These are phyloP conservation scores for Dendrolimus pini DNA, from an alignment of 2,888 invertebrate genomes.

Conservation along the genomic window DNA sequence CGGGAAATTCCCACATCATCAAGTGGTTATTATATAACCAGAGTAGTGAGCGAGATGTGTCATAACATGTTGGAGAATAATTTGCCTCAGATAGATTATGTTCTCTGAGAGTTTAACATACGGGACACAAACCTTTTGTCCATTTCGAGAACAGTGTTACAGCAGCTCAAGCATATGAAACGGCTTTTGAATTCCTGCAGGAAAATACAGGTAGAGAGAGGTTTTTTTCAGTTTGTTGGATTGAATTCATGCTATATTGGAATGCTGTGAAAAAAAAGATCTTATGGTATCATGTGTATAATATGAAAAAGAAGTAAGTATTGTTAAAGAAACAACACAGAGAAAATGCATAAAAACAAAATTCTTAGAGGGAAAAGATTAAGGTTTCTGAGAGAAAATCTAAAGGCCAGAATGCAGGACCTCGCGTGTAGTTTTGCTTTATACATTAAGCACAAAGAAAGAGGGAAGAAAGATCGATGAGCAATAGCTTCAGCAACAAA, in stretches of 20 bases:
- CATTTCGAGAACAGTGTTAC: conserved; percentile 11
- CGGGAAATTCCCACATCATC: background rate
- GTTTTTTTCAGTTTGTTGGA: conserved; percentile 5
- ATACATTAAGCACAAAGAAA: background rate
- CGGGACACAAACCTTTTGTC: conserved; percentile 7
- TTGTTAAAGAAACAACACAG: background rate
- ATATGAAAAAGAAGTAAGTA: background rate
- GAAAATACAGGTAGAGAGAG: conserved; percentile 6
- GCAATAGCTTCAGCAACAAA: conserved; percentile 12
- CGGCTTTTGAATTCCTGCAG: conserved; percentile 3
- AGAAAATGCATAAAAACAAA: background rate
- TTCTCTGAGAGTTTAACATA: conserved; percentile 7
- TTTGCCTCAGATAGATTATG: background rate
- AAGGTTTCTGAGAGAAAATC: background rate
- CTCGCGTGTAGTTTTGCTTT: background rate
- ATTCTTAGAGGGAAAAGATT: background rate
- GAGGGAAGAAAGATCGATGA: conserved; percentile 13
- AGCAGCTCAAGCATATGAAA: conserved; percentile 10
- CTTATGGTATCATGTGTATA: background rate
- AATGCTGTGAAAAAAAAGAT: background rate
- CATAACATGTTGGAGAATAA: background rate
- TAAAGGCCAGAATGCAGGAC: background rate
- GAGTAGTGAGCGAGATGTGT: background rate
- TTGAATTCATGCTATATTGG: background rate
- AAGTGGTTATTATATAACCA: background rate